Conservation (phyloP, 2,797 vertebrate genomes). For the Chelonia mydas region DNA sequence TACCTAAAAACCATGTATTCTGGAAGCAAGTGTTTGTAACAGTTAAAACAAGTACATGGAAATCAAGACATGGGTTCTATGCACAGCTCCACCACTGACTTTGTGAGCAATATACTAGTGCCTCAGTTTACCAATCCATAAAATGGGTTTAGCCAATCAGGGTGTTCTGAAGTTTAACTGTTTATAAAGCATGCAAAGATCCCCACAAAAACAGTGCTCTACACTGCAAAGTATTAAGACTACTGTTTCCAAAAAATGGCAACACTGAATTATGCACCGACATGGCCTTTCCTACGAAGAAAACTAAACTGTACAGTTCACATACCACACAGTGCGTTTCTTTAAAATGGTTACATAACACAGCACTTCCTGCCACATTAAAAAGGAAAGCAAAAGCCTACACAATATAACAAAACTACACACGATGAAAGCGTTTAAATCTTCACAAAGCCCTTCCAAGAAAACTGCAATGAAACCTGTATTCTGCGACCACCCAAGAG, state of each 20-base stretch:
- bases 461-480: background rate
- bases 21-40: background rate
- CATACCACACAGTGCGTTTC: background rate
- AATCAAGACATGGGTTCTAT: background rate
- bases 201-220: background rate
- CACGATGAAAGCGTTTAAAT: background rate
- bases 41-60: background rate
- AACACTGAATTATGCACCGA: rapidly evolving
- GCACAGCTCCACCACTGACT: background rate
- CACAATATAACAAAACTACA: background rate
- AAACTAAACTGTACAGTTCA: background rate
- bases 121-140: background rate
- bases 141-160: background rate
- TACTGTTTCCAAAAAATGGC: background rate
- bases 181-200: background rate
- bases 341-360: background rate
- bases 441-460: rapidly evolving
- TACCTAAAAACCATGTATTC: background rate
- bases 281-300: background rate
- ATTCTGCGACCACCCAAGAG: background rate
- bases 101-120: background rate
- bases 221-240: background rate
- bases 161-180: background rate
- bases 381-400: background rate
- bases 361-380: background rate